Evolutionary conservation across 2,888 invertebrate genomes (phyloP), one percentile per base, ranked within the genome.

Genomic region (Temnothorax ravouxi): DNA sequence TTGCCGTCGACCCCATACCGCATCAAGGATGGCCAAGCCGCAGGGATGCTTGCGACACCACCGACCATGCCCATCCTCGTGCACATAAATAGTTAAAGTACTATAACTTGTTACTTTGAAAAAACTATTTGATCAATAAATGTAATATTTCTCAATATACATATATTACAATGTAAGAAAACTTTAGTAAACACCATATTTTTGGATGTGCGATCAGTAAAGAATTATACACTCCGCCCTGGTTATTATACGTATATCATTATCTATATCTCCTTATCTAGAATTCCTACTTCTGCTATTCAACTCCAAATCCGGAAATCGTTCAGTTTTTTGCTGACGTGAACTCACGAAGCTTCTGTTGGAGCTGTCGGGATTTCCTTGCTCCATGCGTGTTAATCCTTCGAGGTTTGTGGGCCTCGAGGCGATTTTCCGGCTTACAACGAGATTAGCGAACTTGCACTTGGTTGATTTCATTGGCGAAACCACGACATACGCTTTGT

Each of bases 361-460:
- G 29, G 29, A 44, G 54, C 41, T 67, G 79, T 44, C 25, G 47
- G 72, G 47, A 59, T 71, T 72, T 72, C 79, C 79, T 79, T 72
- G 47, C 29, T 72, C 34, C 25, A 13, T 59, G 34, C 72, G 79
- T 79, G 79, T 80, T 80, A 80, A 80, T 80, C 79, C 59, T 59
- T n/a, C 25, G 71, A 80, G 47, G 79, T 80, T 80, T 80, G 79
- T 47, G 59, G 21, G 79, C 79, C 72, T 79, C 71, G 62, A 25
- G 83, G 85, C 84, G 66, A 83, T 89, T 87, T 88, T 79, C 85
- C 41, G 80, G 75, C 80, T 83, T 67, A 81, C 81, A 61, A 29
- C 25, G 44, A 62, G 69, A 72, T 87, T 85, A 89, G 85, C 85
- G 75, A 89, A 87, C 85, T 80, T 67, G 59, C 81, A 52, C 77